Conservation (phyloP, 2,113 vertebrate species). For the Cynopterus brachyotis region DNA sequence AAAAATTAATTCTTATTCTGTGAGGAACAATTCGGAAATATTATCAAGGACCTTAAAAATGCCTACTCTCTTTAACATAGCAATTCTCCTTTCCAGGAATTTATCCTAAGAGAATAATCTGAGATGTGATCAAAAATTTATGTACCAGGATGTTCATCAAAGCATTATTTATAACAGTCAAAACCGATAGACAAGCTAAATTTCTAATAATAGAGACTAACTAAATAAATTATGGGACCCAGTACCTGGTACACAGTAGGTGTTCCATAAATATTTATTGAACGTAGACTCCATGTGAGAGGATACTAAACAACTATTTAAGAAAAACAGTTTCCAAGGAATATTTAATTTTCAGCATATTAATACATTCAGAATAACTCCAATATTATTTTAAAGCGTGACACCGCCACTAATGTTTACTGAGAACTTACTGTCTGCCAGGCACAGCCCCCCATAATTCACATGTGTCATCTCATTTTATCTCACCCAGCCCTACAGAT, state of each 20-base stretch:
- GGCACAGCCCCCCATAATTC: not conserved
- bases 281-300: not conserved
- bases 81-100: slow-evolving; percentile 24
- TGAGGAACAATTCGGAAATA: not conserved
- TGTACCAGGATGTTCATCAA: not conserved
- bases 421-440: not conserved
- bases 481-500: not conserved
- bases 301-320: not conserved
- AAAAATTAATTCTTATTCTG: not conserved
- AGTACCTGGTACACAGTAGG: not conserved
- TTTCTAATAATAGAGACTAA: slow-evolving; percentile 3
- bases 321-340: not conserved
- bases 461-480: not conserved
- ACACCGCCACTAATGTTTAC: not conserved
- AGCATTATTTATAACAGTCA: not conserved
- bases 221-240: not conserved
- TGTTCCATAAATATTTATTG: not conserved
- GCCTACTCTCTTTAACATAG: not conserved
- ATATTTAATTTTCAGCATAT: not conserved
- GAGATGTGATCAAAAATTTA: slow-evolving; percentile 17
- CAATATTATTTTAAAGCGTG: not conserved
- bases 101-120: slow-evolving; percentile 11
- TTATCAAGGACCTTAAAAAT: not conserved
- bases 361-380: not conserved
- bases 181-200: not conserved